Conservation (phyloP, 2,797 vertebrate species). For the Rhabdophis nuchalis region DNA sequence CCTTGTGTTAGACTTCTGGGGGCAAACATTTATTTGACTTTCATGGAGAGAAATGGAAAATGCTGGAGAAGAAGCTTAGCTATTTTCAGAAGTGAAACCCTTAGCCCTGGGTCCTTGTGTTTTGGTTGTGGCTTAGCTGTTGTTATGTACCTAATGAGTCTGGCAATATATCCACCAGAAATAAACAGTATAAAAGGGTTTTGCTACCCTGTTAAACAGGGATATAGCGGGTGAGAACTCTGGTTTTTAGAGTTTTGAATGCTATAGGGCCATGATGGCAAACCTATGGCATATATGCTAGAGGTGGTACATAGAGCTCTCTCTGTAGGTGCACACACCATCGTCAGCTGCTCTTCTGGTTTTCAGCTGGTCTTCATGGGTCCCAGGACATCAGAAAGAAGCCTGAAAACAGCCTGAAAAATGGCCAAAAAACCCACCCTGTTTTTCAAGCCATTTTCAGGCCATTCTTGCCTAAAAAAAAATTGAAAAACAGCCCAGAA, state of each 20-base stretch:
- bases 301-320: too few species aligned
- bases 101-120: background rate
- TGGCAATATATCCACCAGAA: background rate
- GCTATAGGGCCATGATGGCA: background rate
- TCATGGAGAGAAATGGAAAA: background rate
- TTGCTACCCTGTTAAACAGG: background rate
- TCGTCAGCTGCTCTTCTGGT: too few species aligned
- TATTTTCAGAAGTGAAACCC: background rate
- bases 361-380: too few species aligned
- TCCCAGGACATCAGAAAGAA: too few species aligned
- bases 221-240: background rate
- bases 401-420: too few species aligned
- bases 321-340: too few species aligned
- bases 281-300: too few species aligned
- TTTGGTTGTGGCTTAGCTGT: background rate
- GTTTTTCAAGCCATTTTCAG: too few species aligned
- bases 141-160: background rate
- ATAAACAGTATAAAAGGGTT: background rate
- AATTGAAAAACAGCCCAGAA: too few species aligned
- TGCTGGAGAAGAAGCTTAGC: background rate
- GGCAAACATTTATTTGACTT: background rate
- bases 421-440: too few species aligned
- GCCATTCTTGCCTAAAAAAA: too few species aligned
- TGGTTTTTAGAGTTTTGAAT: background rate
- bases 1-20: background rate